Base-by-base conservation (phyloP, 2,888 invertebrate genomes). In the Amiota mariae region DNA sequence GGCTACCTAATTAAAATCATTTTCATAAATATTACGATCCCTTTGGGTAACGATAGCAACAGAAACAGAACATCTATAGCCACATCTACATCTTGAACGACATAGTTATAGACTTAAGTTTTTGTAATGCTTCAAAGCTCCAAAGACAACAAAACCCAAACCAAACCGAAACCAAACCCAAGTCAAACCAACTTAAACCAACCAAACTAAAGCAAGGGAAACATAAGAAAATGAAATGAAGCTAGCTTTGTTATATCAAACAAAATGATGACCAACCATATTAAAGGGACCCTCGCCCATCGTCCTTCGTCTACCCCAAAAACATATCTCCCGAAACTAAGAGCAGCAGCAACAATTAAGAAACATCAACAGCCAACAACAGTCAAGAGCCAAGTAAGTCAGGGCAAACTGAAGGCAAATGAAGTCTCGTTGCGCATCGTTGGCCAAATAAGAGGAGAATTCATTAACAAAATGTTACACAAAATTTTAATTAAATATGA, bases 401-500 rank as follows among this genome's bases (percentile, higher is more conserved):
- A 67, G 78, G 78, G 83, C 82, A 81, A 82, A 83, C 81, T 81
- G 82, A 76, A 76, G 59, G 73, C 75, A 73, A 74, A 80, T 85
- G 83, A 82, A 6, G 13, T 15, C 8, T 54, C n/a, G 54, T 15
- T n/a, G 13, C 54, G 54, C 54, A 54, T 54, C 54, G 54, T 54
- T 54, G 54, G 54, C 54, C 85, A 83, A 83, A 83, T 85, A 79
- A 77, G 80, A 36, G 2, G 36, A 36, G 36, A 83, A 83, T 83
- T 85, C 85, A 83, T 83, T 83, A 83, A 83, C 81, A 85, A 85
- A 83, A 83, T 78, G 83, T 81, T 83, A 85, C 79, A 83, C 85
- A 82, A 83, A 79, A 83, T 83, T 83, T 84, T 83, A 84, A 83
- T 83, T 83, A 83, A 83, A 83, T 83, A 83, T 83, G 83, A 83